Base-by-base conservation (phyloP, 2,797 vertebrate species). In the Bradypodion ventrale region DNA sequence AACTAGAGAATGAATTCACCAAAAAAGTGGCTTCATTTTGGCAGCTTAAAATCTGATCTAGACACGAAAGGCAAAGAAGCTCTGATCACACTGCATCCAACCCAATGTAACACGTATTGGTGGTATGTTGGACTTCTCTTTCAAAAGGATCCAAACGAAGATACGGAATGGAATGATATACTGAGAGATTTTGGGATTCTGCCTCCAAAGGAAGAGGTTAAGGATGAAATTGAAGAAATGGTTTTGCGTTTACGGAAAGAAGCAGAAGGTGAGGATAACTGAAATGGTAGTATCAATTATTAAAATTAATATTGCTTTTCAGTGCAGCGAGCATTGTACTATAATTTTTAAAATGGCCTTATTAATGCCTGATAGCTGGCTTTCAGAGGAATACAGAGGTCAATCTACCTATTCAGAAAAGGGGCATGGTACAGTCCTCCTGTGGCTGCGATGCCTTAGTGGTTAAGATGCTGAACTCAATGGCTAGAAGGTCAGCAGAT, bases 71-170 rank as follows among this genome's bases (percentile, higher is more conserved):
- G n/a, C n/a, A n/a, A n/a, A n/a, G n/a, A n/a, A 56, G 52, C 52
- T 56, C 52, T 21, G 69, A 42, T 70, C 2, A 5, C 37, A 70
- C 60, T 70, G 49, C 19, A 66, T 75, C 21, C 52, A 60, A 35
- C 9, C 9, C 44, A 62, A 27, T 13, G 15, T 63, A 15, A n/a
- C 4, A 7, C 35, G 42, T 13, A 10, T 13, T 49, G n/a, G 52
- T 23, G 16, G 46, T 69, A 75, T 25, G 21, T n/a, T 60, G n/a
- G 23, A 12, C 74, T 70, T 76, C 62, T 91, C 44, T 66, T 74
- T 83, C 66, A 85, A 74, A 82, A 96, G 95, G 93, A 96, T 89
- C 94, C 94, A 87, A 95, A 94, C 82, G 94, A 96, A 95, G 94
- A 95, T 79, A 95, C 93, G 49, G 92, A 95, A 83, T 94, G 94